Evolutionary conservation across 2,113 vertebrate genomes (phyloP), one percentile per base, ranked within the genome.

Genomic region (Chlorodrepanis virens): DNA sequence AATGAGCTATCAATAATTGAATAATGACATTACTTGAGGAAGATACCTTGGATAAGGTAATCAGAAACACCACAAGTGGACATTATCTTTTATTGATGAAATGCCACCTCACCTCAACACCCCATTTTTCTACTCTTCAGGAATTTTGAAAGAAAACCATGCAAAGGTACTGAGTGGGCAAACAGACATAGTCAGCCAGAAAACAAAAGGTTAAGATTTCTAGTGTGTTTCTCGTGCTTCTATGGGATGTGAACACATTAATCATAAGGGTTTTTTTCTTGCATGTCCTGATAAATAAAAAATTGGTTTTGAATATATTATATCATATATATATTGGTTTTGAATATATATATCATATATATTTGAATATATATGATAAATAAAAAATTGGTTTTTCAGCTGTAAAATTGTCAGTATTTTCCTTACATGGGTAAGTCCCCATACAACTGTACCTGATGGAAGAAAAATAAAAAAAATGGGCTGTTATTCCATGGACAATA

Each of bases 101-200:
- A 37, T 22, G 25, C 2, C 3, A 13, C 12, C 16, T 59, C 59
- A 56, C 5, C 5, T 84, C 44, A 68, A 42, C 14, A 37, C 29
- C 9, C 16, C 20, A 39, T 28, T 10, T 67, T 89, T 68, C 39
- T 13, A n/a, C 4, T 52, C 6, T 2, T 2, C 37, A 40, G 56
- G 52, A 60, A 40, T 84, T 29, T 44, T 78, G 39, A 87, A 65
- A 77, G 18, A 29, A 91, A 75, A 56, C 6, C 13, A n/a, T 19
- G 13, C 11, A 42, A 35, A 18, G 28, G 42, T 21, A 21, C 14
- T 63, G 19, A 2, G 0, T 40, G 16, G 18, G 6, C 3, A 1
- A 71, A 47, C 5, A 78, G 6, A 14, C 0, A 0, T 12, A 68
- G 19, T 28, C 21, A 64, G 4, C 4, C 8, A 22, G 53, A 45